Percentiles rank a stretch among this genome's conserved stretches.
Evolutionary conservation across 2,888 invertebrate species (phyloP).

Genomic region (Caenorhabditis uteleia): DNA sequence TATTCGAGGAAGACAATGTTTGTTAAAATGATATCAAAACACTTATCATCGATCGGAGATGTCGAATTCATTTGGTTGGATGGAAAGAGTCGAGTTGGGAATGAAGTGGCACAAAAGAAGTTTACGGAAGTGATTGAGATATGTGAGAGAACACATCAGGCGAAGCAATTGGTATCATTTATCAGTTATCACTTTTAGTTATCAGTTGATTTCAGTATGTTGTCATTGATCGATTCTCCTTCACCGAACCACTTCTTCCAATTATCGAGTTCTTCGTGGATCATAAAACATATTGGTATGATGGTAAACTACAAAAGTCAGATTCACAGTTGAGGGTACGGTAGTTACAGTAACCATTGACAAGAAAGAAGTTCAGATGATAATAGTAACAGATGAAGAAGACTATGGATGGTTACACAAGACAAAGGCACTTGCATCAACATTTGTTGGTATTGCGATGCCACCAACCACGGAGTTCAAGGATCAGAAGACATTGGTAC

Average conservation of each 20-base stretch:
- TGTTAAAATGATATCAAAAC: constrained; percentile 44
- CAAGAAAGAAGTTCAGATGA: constrained; percentile 37
- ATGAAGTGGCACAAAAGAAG: constrained; percentile 51
- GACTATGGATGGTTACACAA: constrained; percentile 41
- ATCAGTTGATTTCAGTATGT: constrained; percentile 35
- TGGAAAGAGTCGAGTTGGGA: constrained; percentile 46
- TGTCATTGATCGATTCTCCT: constrained; percentile 49
- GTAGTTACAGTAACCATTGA: constrained; percentile 3
- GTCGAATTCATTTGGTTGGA: constrained; percentile 44
- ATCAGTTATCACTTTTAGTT: neutral
- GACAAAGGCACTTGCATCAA: constrained; percentile 23
- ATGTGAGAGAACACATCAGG: constrained; percentile 21
- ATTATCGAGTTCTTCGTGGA: constrained; percentile 61
- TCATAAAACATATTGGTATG: constrained; percentile 41
- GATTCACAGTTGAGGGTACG: constrained; percentile 35
- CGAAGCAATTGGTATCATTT: constrained; percentile 19
- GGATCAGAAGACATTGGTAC: constrained; percentile 34
- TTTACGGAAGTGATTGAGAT: constrained; percentile 38
- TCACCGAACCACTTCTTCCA: constrained; percentile 52
- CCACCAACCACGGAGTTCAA: constrained; percentile 17
- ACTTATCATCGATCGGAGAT: constrained; percentile 2
- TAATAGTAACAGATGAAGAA: constrained; percentile 52
- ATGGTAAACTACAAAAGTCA: constrained; percentile 40
- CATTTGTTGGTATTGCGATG: constrained; percentile 41
- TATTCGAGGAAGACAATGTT: constrained; percentile 56